Evolutionary conservation across 2,113 vertebrate species (phyloP).

Genomic region (Callionymus lyra): DNA sequence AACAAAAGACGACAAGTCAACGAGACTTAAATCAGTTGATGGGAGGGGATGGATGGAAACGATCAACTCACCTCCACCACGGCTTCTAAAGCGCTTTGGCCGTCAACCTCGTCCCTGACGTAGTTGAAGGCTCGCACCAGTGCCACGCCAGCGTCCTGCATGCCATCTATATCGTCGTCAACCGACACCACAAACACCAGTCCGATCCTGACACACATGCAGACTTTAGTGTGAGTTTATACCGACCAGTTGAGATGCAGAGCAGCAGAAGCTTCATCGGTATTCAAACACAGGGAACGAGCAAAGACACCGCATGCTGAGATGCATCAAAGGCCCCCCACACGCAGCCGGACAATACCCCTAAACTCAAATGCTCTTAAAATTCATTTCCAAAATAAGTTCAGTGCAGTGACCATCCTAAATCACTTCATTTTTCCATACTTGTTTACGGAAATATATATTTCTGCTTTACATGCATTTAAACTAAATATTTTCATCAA

Average conservation of each 20-base stretch:
- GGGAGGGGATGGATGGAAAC: not conserved
- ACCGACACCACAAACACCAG: conserved; percentile 90
- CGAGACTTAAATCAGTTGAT: not conserved
- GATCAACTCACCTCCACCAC: conserved; percentile 75
- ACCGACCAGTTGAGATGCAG: conserved; percentile 20
- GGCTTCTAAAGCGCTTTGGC: conserved; percentile 82
- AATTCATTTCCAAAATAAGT: too few species aligned
- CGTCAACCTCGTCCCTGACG: conserved; percentile 81
- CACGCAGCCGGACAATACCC: conserved; percentile 22
- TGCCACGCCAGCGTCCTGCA: conserved; percentile 86
- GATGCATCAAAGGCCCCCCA: conserved; percentile 23
- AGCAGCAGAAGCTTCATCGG: conserved; percentile 20
- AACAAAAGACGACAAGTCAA: not conserved
- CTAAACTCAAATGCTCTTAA: conserved; percentile 24
- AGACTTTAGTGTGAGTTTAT: not conserved
- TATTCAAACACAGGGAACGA: conserved; percentile 28
- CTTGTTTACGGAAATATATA: too few species aligned
- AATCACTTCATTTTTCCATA: too few species aligned
- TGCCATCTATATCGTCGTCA: conserved; percentile 80
- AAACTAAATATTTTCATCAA: too few species aligned
- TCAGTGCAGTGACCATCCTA: too few species aligned
- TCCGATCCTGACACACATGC: conserved; percentile 65
- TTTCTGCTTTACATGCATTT: too few species aligned
- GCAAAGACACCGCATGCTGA: conserved; percentile 11
- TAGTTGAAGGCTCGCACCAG: conserved; percentile 89